Base-by-base conservation (phyloP, 2,888 invertebrate species). In the Dynastes hyllus region DNA sequence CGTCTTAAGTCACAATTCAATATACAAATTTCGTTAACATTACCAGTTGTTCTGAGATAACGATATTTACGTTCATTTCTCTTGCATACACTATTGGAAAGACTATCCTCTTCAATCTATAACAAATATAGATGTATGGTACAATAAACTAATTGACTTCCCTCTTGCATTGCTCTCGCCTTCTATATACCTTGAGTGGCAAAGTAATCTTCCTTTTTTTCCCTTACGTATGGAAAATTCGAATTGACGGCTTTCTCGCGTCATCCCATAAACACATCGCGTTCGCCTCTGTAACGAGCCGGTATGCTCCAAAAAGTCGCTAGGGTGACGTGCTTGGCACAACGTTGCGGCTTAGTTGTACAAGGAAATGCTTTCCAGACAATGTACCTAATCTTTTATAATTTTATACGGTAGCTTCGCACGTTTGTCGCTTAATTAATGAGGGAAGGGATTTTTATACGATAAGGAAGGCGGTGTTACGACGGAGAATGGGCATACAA, bases 311-410 rank as follows among this genome's bases (percentile, higher is more conserved):
- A 75, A 61, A 75, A 75, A 63, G 55, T 63, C 61, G 61, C 73
- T 37, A 75, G 73, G 63, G 73, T 75, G 61, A 40, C 61, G 61
- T 37, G 27, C 37, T 71, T 55, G 61, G 63, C 32, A 63, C 61
- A 50, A 63, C 45, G 61, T 75, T 61, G 73, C 61, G 73, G 61
- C 73, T 75, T 75, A 75, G 45, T 63, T 75, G 61, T 75, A 75
- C 73, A 75, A 75, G 73, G 63, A 75, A 75, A 75, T 75, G 73
- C 73, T 75, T 75, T 75, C 73, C 73, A 63, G 61, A 13, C 61
- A 61, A 75, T 75, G 61, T 75, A 45, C 45, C 45, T 45, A 75
- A 75, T 75, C 73, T 75, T 75, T 63, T 75, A 75, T 75, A 61
- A 75, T 75, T 75, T 71, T 63, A 61, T 75, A 61, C 27, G 73